Evolutionary conservation across 2,113 vertebrate genomes (phyloP).

Genomic region (Peucedramus taeniatus): DNA sequence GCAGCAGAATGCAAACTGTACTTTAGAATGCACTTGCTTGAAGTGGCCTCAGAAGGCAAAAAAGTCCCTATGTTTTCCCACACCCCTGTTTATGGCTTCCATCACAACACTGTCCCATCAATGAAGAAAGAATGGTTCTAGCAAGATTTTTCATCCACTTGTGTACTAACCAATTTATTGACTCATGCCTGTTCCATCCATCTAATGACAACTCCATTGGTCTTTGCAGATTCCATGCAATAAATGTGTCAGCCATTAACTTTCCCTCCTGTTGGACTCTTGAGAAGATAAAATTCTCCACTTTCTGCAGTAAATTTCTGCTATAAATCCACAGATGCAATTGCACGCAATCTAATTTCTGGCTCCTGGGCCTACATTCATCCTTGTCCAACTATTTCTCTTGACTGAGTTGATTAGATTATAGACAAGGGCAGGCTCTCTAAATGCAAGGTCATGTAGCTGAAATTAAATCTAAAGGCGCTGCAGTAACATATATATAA

Average conservation of each 20-base stretch:
- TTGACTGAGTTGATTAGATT: constrained; percentile 53
- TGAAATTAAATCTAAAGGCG: constrained; percentile 53
- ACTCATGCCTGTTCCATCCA: neutral
- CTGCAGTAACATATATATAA: neutral
- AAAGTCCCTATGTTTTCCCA: neutral
- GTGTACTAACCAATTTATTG: neutral
- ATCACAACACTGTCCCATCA: neutral
- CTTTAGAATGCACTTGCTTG: neutral
- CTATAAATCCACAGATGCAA: constrained; percentile 53
- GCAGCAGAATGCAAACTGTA: neutral
- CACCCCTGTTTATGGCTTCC: neutral
- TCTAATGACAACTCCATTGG: neutral
- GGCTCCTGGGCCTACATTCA: constrained; percentile 16
- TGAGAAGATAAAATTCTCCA: constrained; percentile 5
- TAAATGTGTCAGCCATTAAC: constrained; percentile 19
- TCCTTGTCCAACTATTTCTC: constrained; percentile 45
- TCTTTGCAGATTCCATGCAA: neutral
- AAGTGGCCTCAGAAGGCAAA: neutral
- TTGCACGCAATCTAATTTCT: constrained; percentile 52
- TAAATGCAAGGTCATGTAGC: constrained; percentile 46
- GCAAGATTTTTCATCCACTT: neutral
- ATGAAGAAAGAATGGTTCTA: neutral
- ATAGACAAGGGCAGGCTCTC: constrained; percentile 21
- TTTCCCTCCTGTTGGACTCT: neutral
- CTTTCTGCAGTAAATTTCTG: constrained; percentile 40